phyloP scores from a whole-genome alignment of 1,140 invertebrate species.

The Thaumatotibia leucotreta region DNA sequence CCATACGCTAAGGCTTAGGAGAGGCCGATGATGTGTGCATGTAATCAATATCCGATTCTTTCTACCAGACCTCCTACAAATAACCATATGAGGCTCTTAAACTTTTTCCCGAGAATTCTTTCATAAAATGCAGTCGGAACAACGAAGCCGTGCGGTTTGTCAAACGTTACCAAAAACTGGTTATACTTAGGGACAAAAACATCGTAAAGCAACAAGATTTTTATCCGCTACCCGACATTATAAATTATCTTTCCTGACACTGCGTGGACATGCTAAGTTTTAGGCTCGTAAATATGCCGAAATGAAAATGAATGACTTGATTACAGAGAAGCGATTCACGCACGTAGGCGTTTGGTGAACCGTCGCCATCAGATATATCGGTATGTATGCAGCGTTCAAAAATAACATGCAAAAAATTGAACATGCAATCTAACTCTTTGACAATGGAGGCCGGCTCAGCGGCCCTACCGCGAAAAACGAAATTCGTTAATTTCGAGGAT shows the following conservation, averaged over 20 bases:
- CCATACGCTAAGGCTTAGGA: too few relatives aligned
- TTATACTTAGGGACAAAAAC: not conserved
- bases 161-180: not conserved
- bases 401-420: too few relatives aligned
- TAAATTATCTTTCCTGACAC: constrained; percentile 12
- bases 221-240: not conserved
- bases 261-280: constrained; percentile 3
- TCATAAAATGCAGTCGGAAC: not conserved
- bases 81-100: not conserved
- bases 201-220: constrained; percentile 9
- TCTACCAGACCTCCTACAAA: not conserved
- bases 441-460: too few relatives aligned
- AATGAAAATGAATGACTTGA: constrained; percentile 10
- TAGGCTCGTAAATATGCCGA: constrained; percentile 1
- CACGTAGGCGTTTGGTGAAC: not conserved
- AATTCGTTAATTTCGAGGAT: too few relatives aligned
- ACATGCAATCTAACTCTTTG: too few relatives aligned
- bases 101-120: not conserved
- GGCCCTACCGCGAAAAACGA: too few relatives aligned
- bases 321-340: constrained; percentile 2
- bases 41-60: too few relatives aligned
- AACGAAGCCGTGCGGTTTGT: not conserved
- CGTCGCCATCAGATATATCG: too few relatives aligned
- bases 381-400: too few relatives aligned
- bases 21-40: too few relatives aligned